A percentile compares a stretch with the other conserved stretches of the same genome.
These are phyloP conservation scores for Cettia cetti DNA, from an alignment of 2,113 vertebrate species.

Conservation along the genomic window DNA sequence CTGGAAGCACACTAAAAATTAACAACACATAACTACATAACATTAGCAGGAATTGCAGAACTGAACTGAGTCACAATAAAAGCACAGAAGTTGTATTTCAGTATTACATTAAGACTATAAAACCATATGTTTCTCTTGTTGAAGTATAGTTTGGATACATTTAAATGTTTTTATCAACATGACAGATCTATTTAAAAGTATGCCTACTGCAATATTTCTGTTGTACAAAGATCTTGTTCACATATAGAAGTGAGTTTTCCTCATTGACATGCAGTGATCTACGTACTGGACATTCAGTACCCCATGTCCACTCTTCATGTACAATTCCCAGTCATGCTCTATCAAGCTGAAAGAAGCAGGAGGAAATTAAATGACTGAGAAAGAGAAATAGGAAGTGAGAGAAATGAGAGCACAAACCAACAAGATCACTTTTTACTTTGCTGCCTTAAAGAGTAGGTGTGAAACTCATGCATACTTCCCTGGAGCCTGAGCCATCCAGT, in stretches of 20 bases:
- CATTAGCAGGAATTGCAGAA: neutral
- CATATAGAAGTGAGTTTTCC: neutral
- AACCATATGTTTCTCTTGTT: neutral
- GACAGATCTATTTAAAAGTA: neutral
- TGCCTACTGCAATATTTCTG: neutral
- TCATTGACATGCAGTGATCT: neutral
- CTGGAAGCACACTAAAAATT: constrained; percentile 37
- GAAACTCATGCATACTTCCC: neutral
- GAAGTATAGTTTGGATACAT: neutral
- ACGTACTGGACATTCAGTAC: neutral
- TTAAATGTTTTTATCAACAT: neutral
- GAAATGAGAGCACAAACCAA: neutral
- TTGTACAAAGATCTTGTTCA: neutral
- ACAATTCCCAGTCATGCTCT: neutral
- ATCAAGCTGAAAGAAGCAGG: neutral
- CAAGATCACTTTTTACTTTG: neutral
- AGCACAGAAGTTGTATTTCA: neutral
- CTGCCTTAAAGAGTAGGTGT: neutral
- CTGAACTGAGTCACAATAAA: neutral
- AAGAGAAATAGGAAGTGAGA: neutral
- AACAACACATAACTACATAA: neutral
- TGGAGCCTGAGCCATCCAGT: neutral
- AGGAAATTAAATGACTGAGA: neutral
- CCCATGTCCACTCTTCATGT: neutral
- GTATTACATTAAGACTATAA: neutral